phyloP scores from a whole-genome alignment of 53 echinoderm and acorn worm genomes.

The Arbacia lixula region DNA sequence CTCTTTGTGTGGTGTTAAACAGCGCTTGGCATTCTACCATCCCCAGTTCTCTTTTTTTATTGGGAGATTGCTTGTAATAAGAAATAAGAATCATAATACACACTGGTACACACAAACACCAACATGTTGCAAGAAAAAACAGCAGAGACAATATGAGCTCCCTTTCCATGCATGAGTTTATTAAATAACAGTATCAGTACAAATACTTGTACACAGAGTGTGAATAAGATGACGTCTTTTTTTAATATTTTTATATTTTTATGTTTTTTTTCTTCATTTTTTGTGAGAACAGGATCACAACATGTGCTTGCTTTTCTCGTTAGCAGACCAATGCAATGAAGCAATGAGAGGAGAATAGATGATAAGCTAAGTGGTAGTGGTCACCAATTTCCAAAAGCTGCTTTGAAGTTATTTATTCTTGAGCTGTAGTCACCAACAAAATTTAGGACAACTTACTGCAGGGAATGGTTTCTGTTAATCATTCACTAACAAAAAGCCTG shows the following conservation, averaged over 20 bases:
- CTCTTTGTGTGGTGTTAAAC: too few species aligned
- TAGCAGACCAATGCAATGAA: constrained; percentile 9
- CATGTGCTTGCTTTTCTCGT: constrained; percentile 48
- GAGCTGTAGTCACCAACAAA: constrained; percentile 33
- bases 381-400: background rate
- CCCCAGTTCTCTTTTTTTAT: too few species aligned
- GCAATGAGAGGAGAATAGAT: constrained; percentile 1
- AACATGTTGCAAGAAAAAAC: background rate
- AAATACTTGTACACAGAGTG: constrained; percentile 55
- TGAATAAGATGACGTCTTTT: constrained; percentile 63
- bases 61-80: too few species aligned
- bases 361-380: background rate
- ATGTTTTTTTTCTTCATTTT: constrained; percentile 23
- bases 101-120: background rate
- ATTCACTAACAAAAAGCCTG: constrained; percentile 32
- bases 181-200: constrained; percentile 64
- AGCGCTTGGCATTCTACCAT: too few species aligned
- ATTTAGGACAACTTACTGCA: constrained; percentile 32
- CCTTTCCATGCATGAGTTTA: constrained; percentile 64
- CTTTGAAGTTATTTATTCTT: constrained; percentile 5
- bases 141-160: constrained; percentile 8
- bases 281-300: constrained; percentile 59
- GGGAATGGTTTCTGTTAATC: constrained; percentile 31
- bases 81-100: background rate
- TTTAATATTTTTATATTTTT: constrained; percentile 9